phyloP scores from a whole-genome alignment of 2,797 vertebrate genomes.

The Sebastiscus albofasciatus region DNA sequence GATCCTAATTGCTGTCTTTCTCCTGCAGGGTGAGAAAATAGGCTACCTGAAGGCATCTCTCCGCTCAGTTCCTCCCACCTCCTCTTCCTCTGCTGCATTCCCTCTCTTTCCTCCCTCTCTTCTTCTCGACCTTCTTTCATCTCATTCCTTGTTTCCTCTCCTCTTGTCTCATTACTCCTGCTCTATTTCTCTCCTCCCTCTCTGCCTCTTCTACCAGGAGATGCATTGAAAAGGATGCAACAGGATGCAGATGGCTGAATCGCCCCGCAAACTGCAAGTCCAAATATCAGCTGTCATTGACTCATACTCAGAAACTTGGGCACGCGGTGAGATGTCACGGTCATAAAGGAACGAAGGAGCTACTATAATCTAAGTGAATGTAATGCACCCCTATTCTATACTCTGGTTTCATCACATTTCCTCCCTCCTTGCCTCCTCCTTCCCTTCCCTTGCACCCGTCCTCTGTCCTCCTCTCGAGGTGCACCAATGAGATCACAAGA shows the following conservation, averaged over 20 bases:
- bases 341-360: not conserved
- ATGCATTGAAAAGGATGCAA: not conserved
- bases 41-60: slow-evolving; percentile 66
- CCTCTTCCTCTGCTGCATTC: not conserved
- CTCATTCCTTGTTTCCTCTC: slow-evolving; percentile 6
- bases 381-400: not conserved
- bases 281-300: not conserved
- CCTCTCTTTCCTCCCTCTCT: not conserved
- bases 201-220: not conserved
- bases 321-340: not conserved
- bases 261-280: not conserved
- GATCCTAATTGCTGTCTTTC: slow-evolving; percentile 69
- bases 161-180: slow-evolving; percentile 18
- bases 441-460: too few relatives aligned
- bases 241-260: not conserved
- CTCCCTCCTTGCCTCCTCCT: not conserved
- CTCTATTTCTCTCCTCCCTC: not conserved
- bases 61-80: slow-evolving; percentile 42
- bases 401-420: not conserved
- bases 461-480: not conserved
- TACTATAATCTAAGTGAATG: not conserved
- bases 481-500: not conserved
- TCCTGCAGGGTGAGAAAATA: slow-evolving; percentile 72
- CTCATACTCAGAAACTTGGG: not conserved
- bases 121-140: not conserved